Percentiles rank a stretch among this genome's conserved stretches.
Conservation (phyloP, 2,113 vertebrate species). For the Prunella fulvescens region DNA sequence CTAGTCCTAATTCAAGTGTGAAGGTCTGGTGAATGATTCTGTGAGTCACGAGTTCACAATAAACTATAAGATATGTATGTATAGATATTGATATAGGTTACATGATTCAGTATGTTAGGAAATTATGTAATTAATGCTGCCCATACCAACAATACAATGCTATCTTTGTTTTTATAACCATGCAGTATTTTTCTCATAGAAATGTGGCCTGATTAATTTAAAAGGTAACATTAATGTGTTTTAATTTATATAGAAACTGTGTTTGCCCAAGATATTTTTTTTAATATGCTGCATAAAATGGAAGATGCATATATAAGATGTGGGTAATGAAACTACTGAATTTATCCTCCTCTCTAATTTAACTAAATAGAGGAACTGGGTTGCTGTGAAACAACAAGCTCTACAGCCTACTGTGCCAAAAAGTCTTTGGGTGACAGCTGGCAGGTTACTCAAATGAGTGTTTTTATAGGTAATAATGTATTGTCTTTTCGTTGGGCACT, state of each 20-base stretch:
- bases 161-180: not conserved
- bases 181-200: not conserved
- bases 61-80: not conserved
- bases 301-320: not conserved
- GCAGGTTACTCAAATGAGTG: not conserved
- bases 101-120: not conserved
- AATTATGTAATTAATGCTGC: not conserved
- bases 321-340: not conserved
- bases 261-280: not conserved
- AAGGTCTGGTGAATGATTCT: not conserved
- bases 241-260: not conserved
- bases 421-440: not conserved
- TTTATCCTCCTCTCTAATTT: not conserved
- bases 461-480: not conserved
- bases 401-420: not conserved
- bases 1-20: not conserved
- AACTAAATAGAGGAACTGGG: not conserved
- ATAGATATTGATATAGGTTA: not conserved
- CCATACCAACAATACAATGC: not conserved
- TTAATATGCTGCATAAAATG: not conserved
- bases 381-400: not conserved
- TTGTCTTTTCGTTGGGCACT: not conserved
- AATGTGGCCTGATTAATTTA: not conserved
- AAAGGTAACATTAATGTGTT: not conserved
- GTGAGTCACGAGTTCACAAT: accelerated